These are phyloP conservation scores for Vesta saturnalis DNA, from an alignment of 2,888 invertebrate genomes.

Conservation along the genomic window DNA sequence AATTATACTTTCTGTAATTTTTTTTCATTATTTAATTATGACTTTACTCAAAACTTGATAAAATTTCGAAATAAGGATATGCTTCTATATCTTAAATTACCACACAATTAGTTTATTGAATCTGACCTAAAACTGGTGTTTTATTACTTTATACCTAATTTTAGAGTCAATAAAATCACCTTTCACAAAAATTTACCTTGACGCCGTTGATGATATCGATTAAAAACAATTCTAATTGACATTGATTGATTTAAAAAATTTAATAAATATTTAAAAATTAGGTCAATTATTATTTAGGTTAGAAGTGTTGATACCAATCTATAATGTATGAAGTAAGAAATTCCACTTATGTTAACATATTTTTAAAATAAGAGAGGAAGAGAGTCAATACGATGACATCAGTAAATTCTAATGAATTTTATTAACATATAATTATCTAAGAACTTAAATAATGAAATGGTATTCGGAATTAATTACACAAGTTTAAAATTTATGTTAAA, in stretches of 20 bases:
- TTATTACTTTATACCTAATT: slow-evolving; percentile 1
- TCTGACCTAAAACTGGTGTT: background rate
- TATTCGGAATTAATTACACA: no score
- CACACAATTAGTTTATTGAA: background rate
- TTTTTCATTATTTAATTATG: background rate
- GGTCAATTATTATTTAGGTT: background rate
- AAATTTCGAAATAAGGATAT: background rate
- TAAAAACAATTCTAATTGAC: background rate
- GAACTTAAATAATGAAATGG: no score
- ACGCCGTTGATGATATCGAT: no score
- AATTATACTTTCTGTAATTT: background rate
- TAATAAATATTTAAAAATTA: background rate
- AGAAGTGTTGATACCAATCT: background rate
- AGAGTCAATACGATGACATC: no score
- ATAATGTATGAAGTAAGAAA: background rate
- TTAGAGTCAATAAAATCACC: no score
- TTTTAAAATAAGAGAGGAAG: no score
- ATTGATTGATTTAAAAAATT: no score
- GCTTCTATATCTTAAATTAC: background rate
- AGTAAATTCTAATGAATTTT: no score
- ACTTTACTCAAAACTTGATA: background rate
- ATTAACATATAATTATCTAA: no score
- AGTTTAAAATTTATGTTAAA: no score
- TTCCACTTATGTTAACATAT: no score
- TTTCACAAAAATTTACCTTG: no score